These are phyloP conservation scores for Loripinus fragilis DNA, from an alignment of 2,888 invertebrate species.

Conservation along the genomic window DNA sequence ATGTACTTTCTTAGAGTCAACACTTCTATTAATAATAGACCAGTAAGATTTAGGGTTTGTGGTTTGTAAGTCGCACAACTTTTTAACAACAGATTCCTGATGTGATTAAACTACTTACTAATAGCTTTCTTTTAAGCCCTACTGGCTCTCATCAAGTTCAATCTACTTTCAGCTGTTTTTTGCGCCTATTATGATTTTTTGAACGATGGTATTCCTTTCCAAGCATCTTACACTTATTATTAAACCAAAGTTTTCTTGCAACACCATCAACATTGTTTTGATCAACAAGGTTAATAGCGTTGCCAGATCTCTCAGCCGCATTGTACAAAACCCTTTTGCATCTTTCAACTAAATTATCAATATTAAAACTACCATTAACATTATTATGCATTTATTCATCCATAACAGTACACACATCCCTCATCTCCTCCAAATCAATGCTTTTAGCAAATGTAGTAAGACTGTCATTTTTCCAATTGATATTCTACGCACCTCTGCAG, in stretches of 20 bases:
- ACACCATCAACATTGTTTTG: neutral
- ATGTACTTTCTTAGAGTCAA: neutral
- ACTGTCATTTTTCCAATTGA: neutral
- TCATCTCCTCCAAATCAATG: neutral
- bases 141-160: neutral
- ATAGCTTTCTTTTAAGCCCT: slow-evolving; percentile 6
- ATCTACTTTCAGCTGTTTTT: neutral
- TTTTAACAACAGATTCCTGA: neutral
- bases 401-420: neutral
- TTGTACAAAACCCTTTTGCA: neutral
- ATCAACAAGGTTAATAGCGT: neutral
- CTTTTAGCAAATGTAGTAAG: neutral
- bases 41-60: neutral
- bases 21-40: slow-evolving; percentile 15
- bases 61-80: neutral
- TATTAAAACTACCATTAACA: neutral
- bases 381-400: neutral
- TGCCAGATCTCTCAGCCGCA: neutral
- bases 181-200: slow-evolving; percentile 5
- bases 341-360: neutral
- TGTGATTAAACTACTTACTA: neutral
- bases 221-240: neutral
- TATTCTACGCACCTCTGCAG: too few species aligned
- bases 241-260: neutral
- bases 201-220: neutral